Conservation (phyloP, 2,113 vertebrate genomes). For the Brevimyrus niger region DNA sequence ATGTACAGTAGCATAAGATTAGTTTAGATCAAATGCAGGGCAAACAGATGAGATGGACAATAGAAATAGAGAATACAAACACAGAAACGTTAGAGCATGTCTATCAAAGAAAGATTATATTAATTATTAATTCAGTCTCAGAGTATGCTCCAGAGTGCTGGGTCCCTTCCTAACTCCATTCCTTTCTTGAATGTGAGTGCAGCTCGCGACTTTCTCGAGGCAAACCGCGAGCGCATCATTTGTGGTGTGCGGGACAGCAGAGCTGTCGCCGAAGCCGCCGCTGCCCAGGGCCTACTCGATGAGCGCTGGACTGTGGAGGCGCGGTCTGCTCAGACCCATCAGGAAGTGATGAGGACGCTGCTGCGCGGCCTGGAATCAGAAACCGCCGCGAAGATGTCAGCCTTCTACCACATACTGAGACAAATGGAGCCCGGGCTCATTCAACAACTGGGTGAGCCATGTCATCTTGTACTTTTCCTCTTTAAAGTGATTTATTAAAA, state of each 20-base stretch:
- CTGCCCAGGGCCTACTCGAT: constrained; percentile 36
- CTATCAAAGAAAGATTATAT: background rate
- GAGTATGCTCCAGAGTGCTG: background rate
- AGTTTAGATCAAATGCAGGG: background rate
- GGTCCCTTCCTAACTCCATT: background rate
- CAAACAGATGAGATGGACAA: background rate
- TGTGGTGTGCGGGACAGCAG: constrained; percentile 15
- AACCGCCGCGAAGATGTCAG: constrained; percentile 26
- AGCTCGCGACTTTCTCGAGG: constrained; percentile 41
- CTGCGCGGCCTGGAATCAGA: constrained; percentile 36
- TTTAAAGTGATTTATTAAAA: background rate
- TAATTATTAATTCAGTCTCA: background rate
- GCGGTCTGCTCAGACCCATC: constrained; percentile 21
- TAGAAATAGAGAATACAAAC: background rate
- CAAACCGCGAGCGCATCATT: constrained; percentile 41
- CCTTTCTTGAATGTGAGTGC: background rate
- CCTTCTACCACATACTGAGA: constrained; percentile 38
- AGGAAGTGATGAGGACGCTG: constrained; percentile 37
- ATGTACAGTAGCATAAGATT: background rate
- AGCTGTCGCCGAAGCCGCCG: constrained; percentile 32
- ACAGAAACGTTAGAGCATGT: background rate
- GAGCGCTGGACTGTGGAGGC: constrained; percentile 19
- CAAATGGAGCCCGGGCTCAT: constrained; percentile 35
- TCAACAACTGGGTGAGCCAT: constrained; percentile 36
- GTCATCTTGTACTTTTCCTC: background rate